A percentile compares a stretch with the other conserved stretches of the same genome.
Conservation (phyloP, 2,797 vertebrate genomes). For the Betta splendens region DNA sequence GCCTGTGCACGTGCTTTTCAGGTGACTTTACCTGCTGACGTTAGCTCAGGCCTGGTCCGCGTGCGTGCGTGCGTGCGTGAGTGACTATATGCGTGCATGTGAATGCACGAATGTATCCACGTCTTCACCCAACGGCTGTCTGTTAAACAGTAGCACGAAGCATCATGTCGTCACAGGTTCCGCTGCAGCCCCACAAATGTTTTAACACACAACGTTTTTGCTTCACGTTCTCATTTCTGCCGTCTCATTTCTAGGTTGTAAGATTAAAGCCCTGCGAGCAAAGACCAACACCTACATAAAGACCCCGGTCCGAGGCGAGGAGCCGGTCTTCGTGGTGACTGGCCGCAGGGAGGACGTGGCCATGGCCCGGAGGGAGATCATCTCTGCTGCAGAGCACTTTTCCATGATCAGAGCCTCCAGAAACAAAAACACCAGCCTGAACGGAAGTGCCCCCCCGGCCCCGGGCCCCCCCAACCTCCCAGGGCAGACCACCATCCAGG, state of each 20-base stretch:
- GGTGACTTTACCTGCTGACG: too few relatives aligned
- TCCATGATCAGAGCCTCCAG: conserved; percentile 96
- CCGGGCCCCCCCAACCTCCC: conserved; percentile 92
- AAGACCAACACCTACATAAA: conserved; percentile 99
- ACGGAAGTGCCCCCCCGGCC: conserved; percentile 80
- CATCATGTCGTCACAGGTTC: too few relatives aligned
- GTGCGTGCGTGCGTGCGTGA: too few relatives aligned
- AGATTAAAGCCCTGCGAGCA: conserved; percentile 97
- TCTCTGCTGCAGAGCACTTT: conserved; percentile 96
- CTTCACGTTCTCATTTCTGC: conserved; percentile 18
- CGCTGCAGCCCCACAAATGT: too few relatives aligned
- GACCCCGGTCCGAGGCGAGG: conserved; percentile 96
- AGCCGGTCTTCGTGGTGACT: conserved; percentile 97
- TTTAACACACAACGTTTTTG: conserved; percentile 18
- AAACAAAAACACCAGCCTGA: conserved; percentile 90
- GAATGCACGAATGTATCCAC: too few relatives aligned
- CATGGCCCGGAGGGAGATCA: conserved; percentile 96
- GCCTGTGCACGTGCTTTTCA: too few relatives aligned
- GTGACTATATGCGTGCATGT: too few relatives aligned
- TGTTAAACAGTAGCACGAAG: too few relatives aligned
- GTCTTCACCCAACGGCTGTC: conserved; percentile 49
- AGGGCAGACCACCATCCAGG: conserved; percentile 96
- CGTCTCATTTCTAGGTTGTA: conserved; percentile 85
- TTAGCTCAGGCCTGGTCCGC: too few relatives aligned
- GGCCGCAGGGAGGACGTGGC: conserved; percentile 96